phyloP scores from a whole-genome alignment of 2,113 vertebrate species.

The Periophthalmus modestus region DNA sequence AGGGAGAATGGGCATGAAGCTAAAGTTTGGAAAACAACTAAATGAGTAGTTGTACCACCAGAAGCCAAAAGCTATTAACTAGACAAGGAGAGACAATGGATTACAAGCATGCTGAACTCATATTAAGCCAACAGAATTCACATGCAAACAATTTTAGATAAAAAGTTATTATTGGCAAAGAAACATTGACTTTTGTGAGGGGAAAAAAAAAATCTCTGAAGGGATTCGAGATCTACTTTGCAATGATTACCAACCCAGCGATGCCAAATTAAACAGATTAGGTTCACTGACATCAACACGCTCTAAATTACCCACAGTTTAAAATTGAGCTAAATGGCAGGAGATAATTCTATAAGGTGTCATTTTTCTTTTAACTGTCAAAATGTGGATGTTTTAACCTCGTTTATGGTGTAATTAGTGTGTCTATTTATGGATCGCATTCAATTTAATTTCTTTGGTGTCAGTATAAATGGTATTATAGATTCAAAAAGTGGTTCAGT shows the following conservation, averaged over 20 bases:
- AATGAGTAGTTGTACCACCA: conserved; percentile 2
- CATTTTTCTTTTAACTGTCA: no score
- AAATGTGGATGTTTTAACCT: no score
- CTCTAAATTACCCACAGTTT: not conserved
- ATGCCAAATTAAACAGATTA: no score
- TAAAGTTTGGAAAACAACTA: conserved; percentile 20
- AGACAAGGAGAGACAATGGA: not conserved
- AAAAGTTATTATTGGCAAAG: not conserved
- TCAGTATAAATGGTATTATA: no score
- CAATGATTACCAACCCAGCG: not conserved
- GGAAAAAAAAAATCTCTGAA: not conserved
- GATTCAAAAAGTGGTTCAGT: no score
- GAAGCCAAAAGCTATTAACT: not conserved
- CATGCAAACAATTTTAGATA: not conserved
- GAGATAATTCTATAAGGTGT: no score
- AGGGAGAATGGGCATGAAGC: conserved; percentile 15
- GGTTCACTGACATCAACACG: no score
- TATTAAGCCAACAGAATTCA: not conserved
- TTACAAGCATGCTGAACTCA: not conserved
- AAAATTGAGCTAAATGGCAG: not conserved
- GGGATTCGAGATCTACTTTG: not conserved
- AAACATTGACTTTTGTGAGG: not conserved
- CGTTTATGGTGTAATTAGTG: no score
- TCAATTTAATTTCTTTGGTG: no score
- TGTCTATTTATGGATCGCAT: no score